phyloP scores from a whole-genome alignment of 37 sponge, comb jelly and placozoan species.

The Haliclona indistincta region DNA sequence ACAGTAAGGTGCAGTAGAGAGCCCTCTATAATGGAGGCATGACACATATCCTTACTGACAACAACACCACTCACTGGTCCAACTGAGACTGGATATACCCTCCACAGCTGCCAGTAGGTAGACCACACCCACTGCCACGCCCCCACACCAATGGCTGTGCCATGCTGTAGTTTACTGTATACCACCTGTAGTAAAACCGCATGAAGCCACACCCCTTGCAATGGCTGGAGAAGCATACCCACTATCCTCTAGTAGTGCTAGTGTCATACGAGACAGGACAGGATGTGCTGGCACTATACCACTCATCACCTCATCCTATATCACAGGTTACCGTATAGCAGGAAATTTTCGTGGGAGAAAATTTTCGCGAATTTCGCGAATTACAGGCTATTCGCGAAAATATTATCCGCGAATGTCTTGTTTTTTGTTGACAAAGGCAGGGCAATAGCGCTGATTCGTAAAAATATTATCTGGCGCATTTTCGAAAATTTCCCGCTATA shows the following conservation, averaged over 20 bases:
- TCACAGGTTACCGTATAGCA: too few relatives aligned
- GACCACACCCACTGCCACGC: conserved; percentile 39
- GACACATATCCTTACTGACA: too few relatives aligned
- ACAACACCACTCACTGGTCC: conserved; percentile 16
- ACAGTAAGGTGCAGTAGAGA: conserved; percentile 51
- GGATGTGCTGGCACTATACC: conserved; percentile 70
- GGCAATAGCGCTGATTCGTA: too few relatives aligned
- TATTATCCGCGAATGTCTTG: too few relatives aligned
- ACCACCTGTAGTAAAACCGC: conserved; percentile 64
- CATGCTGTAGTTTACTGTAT: conserved; percentile 52
- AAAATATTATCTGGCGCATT: too few relatives aligned
- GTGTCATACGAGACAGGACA: conserved; percentile 61
- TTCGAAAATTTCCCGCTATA: too few relatives aligned
- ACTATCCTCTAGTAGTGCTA: conserved; percentile 69
- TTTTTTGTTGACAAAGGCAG: too few relatives aligned
- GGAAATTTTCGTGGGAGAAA: too few relatives aligned
- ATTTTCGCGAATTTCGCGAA: too few relatives aligned
- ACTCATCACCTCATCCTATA: conserved; percentile 84
- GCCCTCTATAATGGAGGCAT: too few relatives aligned
- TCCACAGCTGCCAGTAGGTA: conserved; percentile 52
- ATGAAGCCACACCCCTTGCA: conserved; percentile 48
- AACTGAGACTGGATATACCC: conserved; percentile 17
- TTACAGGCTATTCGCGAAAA: too few relatives aligned
- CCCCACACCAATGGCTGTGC: conserved; percentile 66
- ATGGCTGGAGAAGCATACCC: conserved; percentile 36